Evolutionary conservation across 1,140 invertebrate genomes (phyloP).

Genomic region (Augochlora pura): DNA sequence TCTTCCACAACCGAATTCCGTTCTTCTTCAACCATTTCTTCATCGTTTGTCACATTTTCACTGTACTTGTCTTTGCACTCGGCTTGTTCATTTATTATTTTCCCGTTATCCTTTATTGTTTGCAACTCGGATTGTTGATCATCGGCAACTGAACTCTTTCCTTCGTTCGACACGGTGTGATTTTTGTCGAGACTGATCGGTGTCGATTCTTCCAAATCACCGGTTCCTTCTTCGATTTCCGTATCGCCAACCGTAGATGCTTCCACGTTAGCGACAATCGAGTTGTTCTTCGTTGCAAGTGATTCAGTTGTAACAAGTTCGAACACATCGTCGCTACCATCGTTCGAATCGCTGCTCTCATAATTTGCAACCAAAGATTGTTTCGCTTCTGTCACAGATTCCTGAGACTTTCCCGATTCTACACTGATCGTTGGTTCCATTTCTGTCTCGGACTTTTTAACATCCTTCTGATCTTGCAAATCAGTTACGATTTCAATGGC

Average conservation of each 20-base stretch:
- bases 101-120: constrained; percentile 1
- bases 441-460: no score
- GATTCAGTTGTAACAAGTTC: constrained; percentile 36
- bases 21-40: constrained; percentile 15
- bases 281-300: constrained; percentile 17
- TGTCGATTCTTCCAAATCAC: not conserved
- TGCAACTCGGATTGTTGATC: constrained; percentile 8
- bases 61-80: not conserved
- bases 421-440: not conserved
- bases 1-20: constrained; percentile 19
- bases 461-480: not conserved
- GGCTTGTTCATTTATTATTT: not conserved
- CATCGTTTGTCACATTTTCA: not conserved
- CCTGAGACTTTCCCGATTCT: constrained; percentile 6
- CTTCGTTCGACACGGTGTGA: constrained; percentile 25
- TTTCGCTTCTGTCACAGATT: constrained; percentile 23
- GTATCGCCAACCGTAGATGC: not conserved
- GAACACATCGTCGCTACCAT: constrained; percentile 69
- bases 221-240: constrained; percentile 8
- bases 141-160: not conserved
- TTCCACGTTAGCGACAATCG: not conserved
- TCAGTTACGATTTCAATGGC: not conserved
- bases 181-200: no score
- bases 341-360: constrained; percentile 70
- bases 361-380: constrained; percentile 71